Evolutionary conservation across 2,888 invertebrate species (phyloP), one percentile per base, ranked within the genome.

Genomic region (Nemapogon koenigi): DNA sequence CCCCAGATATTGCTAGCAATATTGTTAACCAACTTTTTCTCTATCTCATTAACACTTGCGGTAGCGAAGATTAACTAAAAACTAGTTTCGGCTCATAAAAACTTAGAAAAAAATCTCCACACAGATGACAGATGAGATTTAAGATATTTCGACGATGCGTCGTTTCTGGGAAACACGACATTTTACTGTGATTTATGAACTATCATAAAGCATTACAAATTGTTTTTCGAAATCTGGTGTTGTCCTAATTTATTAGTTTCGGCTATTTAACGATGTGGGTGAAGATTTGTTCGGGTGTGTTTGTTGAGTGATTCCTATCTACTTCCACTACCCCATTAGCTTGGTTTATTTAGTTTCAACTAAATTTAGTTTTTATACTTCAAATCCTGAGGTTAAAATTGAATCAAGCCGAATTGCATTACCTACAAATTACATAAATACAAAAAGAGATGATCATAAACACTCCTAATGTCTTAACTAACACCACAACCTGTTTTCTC

Each of bases 101-200:
- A 43, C 35, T 4, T 33, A 26, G 8, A 17, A 17, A 28, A 26
- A 37, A 37, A 37, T n/a, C 46, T 41, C 51, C 54, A 49, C 53
- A 54, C 17, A 66, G 66, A 62, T 73, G 75, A 73, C 71, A 75
- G 70, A 69, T 64, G 61, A 54, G 61, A 61, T 67, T 62, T 57
- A 53, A 75, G 70, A 71, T 68, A 78, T 75, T 70, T 73, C 72
- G 59, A 62, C 71, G 63, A 71, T 71, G 69, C 61, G 48, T 55
- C 55, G 53, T 62, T 71, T 64, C 62, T 60, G 53, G 60, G 69
- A 69, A 71, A 73, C 66, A 70, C 67, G 65, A 66, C 25, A 19
- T 66, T 57, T 50, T 50, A 45, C 44, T 57, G 53, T 73, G 70
- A 73, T 71, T 75, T 73, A 72, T 68, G 57, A 55, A 51, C 48